Base-by-base conservation (phyloP, 2,113 vertebrate species). In the Artemisiospiza belli region DNA sequence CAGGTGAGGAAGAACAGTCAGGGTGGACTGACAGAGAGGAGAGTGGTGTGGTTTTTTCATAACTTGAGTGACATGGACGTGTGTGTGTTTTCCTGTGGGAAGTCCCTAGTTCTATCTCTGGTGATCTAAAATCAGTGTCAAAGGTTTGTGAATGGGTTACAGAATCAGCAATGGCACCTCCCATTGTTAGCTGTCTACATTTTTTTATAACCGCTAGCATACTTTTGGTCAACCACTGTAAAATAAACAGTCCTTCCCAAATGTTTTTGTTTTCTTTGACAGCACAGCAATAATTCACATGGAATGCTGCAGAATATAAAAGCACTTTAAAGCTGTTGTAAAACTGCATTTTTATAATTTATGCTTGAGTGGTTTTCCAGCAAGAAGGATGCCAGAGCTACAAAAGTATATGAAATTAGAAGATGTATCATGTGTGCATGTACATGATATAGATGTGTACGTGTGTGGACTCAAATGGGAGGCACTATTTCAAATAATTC, bases 181-280 rank as follows among this genome's bases (percentile, higher is more conserved):
- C 98, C 97, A 98, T 97, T 89, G 57, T 97, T 96, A 97, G 97
- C 96, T 93, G 96, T 97, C 98, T 97, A 97, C 97, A 96, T 98
- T 98, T 98, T 98, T 98, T 97, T 97, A 95, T 97, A 98, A 98
- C 97, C 97, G 90, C 97, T 98, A 92, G 87, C 98, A 98, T 98
- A 98, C 94, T 98, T 98, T 98, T 98, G 98, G 98, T 98, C 97
- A 98, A 98, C 98, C 98, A 96, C 98, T 98, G 97, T 98, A 98
- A 98, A 98, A 98, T 96, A 98, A 98, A 98, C 97, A 98, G 97
- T 97, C 97, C 96, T 98, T 98, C 96, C 97, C 97, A 98, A 98
- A 98, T 98, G 97, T 98, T 98, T 98, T 97, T 98, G 97, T 98
- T 98, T 98, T 98, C 97, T 98, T 97, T 98, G 97, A 98, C 97